These are phyloP conservation scores for Meghimatium bilineatum DNA, from an alignment of 2,888 invertebrate genomes.

Conservation along the genomic window DNA sequence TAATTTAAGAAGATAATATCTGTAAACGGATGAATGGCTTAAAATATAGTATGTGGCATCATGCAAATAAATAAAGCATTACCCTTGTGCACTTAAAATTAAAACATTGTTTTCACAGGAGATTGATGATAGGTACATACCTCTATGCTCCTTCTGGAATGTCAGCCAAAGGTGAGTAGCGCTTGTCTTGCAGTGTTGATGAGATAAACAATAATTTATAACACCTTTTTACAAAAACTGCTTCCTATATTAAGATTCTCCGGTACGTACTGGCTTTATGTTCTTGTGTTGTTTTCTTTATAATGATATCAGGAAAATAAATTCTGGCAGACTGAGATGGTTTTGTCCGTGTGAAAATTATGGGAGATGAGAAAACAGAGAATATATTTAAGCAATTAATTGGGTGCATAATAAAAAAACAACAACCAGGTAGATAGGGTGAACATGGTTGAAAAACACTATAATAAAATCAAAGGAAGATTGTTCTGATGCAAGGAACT, in stretches of 20 bases:
- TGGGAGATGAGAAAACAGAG: not conserved
- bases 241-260: too few species aligned
- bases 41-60: not conserved
- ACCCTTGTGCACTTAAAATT: not conserved
- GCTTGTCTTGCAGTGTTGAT: not conserved
- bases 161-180: slow-evolving; percentile 60
- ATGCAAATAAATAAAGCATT: not conserved
- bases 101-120: slow-evolving; percentile 34
- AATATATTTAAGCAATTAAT: too few species aligned
- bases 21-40: not conserved
- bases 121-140: slow-evolving; percentile 46
- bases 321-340: not conserved
- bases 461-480: too few species aligned
- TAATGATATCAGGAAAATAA: not conserved
- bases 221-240: not conserved
- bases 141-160: slow-evolving; percentile 67
- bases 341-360: not conserved
- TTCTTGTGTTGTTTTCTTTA: not conserved
- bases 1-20: too few species aligned
- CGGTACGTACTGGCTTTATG: too few species aligned
- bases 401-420: not conserved
- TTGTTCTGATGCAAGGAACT: too few species aligned
- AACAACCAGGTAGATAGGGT: not conserved
- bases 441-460: too few species aligned
- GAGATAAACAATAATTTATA: not conserved